phyloP scores from a whole-genome alignment of 1,140 invertebrate species.

The Uloborus diversus region DNA sequence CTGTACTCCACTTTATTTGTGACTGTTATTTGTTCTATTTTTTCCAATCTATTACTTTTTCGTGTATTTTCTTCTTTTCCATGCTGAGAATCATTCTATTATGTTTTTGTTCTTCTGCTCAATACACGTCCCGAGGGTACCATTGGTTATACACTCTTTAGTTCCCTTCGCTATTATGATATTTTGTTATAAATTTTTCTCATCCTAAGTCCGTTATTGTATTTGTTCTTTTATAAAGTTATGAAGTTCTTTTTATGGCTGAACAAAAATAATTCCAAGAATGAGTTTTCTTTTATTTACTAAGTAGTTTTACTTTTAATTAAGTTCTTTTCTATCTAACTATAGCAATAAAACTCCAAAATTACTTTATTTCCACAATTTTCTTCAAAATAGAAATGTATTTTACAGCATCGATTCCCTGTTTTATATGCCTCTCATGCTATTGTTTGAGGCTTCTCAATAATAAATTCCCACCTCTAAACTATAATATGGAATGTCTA shows the following conservation, averaged over 20 bases:
- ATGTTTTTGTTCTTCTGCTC: slow-evolving; percentile 46
- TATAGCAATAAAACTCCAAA: not conserved
- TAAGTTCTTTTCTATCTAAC: not conserved
- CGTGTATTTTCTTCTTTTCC: not conserved
- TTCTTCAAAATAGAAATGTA: not conserved
- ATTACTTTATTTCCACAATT: not conserved
- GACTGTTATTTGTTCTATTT: slow-evolving; percentile 54
- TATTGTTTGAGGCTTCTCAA: too few relatives aligned
- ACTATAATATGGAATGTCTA: too few relatives aligned
- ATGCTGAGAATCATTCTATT: slow-evolving; percentile 51
- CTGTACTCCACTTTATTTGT: slow-evolving; percentile 4
- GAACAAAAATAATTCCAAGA: too few relatives aligned
- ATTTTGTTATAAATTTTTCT: not conserved
- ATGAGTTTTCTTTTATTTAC: too few relatives aligned
- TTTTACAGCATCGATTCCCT: not conserved
- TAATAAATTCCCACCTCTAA: too few relatives aligned
- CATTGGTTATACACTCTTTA: slow-evolving; percentile 55
- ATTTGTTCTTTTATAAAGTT: slow-evolving; percentile 47
- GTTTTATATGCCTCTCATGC: not conserved
- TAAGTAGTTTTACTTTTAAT: not conserved
- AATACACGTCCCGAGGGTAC: slow-evolving; percentile 49
- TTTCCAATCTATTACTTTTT: slow-evolving; percentile 54
- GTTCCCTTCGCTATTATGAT: slow-evolving; percentile 19
- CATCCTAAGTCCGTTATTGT: slow-evolving; percentile 20
- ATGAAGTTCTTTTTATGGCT: slow-evolving; percentile 20